Evolutionary conservation across 1,140 invertebrate species (phyloP), one percentile per base, ranked within the genome.

Genomic region (Zaprionus taronus): DNA sequence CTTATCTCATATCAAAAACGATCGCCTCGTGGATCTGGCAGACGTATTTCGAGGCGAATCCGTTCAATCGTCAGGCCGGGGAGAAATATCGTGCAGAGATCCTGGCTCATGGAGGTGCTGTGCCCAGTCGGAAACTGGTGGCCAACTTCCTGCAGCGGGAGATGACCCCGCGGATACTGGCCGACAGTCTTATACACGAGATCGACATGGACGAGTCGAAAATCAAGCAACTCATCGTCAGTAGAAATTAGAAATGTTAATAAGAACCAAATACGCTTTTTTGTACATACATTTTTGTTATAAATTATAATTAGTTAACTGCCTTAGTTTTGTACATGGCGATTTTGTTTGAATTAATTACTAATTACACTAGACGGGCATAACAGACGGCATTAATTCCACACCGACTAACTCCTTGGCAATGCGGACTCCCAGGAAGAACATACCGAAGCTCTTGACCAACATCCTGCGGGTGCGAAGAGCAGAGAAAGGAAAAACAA

Each of bases 21-120:
- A 95, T 99, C 44, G 98, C 99, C 1, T 97, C 97, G 28, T 96
- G 96, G 94, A 98, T 99, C 74, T 99, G 99, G 98, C 95, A 98
- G 82, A 95, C 95, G 20, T 96, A 96, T 86, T 99, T 99, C 87
- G 94, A 96, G 85, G 90, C 94, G 0, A 95, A 98, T 93, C 98
- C 99, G 1, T 96, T 99, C 31, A 96, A 94, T 91, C 94, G 96
- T 11, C 79, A 89, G 26, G 95, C 96, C 22, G 98, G 98, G 2
- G 95, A 97, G 80, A 94, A 94, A 68, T 98, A 98, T 84, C 93
- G 97, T 34, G 85, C 93, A 2, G 95, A 97, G 85, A 96, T 98
- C 68, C 94, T 99, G 12, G 94, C 95, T 5, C 96, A 98, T 92
- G 98, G 98, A n/a, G 98, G 98, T 51, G 97, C 97, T 1, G 96